Evolutionary conservation across 2,113 vertebrate species (phyloP).

Genomic region (Tychaedon coryphoeus): DNA sequence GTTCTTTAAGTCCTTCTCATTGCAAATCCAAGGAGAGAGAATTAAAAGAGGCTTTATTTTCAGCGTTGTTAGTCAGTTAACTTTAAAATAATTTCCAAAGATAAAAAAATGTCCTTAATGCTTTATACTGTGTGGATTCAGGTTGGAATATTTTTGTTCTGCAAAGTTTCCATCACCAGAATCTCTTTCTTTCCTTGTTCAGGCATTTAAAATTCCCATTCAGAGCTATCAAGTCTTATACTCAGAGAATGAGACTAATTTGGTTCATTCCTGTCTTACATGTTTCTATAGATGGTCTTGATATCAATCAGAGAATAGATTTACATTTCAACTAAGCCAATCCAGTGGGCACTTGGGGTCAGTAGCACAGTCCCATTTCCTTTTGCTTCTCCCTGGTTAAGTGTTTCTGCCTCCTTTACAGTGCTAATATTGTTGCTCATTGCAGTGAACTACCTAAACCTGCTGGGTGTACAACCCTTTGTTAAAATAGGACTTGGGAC

Average conservation of each 20-base stretch:
- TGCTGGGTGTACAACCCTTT: background rate
- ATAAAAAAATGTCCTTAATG: background rate
- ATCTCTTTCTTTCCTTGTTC: background rate
- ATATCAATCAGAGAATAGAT: background rate
- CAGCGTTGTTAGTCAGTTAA: constrained; percentile 1
- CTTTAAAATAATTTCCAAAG: constrained; percentile 17
- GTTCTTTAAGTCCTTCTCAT: background rate
- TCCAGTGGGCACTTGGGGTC: background rate
- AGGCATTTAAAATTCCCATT: background rate
- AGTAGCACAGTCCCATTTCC: background rate
- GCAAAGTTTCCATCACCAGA: background rate
- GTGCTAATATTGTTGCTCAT: background rate
- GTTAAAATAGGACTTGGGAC: background rate
- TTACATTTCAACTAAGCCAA: background rate
- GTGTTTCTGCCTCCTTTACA: background rate
- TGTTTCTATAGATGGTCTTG: background rate
- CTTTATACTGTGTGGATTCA: background rate
- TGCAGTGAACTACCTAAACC: background rate
- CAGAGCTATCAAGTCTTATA: constrained; percentile 4
- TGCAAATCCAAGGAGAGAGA: background rate
- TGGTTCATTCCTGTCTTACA: background rate
- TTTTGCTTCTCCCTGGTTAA: background rate
- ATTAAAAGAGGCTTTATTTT: constrained; percentile 9
- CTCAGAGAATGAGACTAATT: background rate
- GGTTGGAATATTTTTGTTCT: background rate